Evolutionary conservation across 2,113 vertebrate species (phyloP), one percentile per base, ranked within the genome.

Genomic region (Rhea americana): DNA sequence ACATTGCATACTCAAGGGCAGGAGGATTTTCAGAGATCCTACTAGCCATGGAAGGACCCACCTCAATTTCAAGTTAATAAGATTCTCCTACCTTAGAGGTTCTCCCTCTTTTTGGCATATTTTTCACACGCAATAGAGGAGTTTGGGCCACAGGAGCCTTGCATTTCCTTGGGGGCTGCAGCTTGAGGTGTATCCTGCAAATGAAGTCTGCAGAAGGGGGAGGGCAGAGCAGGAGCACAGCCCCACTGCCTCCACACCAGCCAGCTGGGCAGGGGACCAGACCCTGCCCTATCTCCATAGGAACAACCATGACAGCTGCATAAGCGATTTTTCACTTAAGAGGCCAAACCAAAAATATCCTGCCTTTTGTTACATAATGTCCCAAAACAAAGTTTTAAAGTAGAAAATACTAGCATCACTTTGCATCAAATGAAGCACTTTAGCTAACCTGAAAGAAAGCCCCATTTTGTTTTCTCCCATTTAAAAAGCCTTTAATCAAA

Each of bases 171-270:
- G 13, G 56, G 56, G 62, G 13, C 32, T 53, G 14, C 32, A 76
- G 50, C 24, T 71, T 28, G 71, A 76, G n/a, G 13, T 0, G 0
- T 41, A 24, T 22, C 45, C 65, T 28, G 21, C 35, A 83, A 80
- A 59, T 0, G 0, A 53, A 62, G 26, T 13, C 39, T 67, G 66
- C 1, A 3, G 32, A 39, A 19, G 9, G 13, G 3, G 5, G 6
- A 9, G 12, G 9, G 7, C 61, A 9, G 12, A 7, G 6, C 61
- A 11, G 14, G 41, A 25, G 9, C 3, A 50, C 7, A n/a, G 28
- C 19, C 50, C 18, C 30, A 32, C 47, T 16, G 6, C 19, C 35
- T 78, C 51, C 0, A 0, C 9, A 66, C 17, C 17, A 8, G 3
- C 48, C 37, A 39, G 65, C 73, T 15, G 22, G 35, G 21, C 0